Evolutionary conservation across 2,113 vertebrate species (phyloP).

Genomic region (Scomber colias): DNA sequence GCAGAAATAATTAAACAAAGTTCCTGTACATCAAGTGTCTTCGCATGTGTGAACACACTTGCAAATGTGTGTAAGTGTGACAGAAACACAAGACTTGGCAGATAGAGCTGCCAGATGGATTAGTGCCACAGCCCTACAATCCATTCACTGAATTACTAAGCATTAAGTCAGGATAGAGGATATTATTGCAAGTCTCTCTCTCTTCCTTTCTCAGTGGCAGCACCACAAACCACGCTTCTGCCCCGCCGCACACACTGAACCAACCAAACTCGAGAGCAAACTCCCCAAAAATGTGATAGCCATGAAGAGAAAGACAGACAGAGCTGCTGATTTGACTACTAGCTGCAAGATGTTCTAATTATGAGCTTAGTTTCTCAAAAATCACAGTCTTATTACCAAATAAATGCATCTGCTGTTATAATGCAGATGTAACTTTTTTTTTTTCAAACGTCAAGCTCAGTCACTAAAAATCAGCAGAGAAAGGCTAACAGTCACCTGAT

Average conservation of each 20-base stretch:
- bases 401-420: not conserved
- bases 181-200: conserved; percentile 64
- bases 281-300: conserved; percentile 30
- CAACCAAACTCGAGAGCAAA: conserved; percentile 13
- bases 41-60: not conserved
- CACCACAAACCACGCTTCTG: conserved; percentile 31
- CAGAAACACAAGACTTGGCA: conserved; percentile 25
- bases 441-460: not conserved
- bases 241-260: conserved; percentile 31
- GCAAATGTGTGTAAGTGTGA: conserved; percentile 17
- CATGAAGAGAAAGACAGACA: conserved; percentile 7
- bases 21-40: not conserved
- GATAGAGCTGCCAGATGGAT: conserved; percentile 51
- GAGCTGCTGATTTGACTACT: conserved; percentile 15
- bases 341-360: conserved; percentile 10
- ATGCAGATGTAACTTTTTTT: not conserved
- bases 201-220: conserved; percentile 51
- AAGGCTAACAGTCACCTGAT: conserved; percentile 64
- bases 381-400: not conserved
- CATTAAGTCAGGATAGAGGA: conserved; percentile 67
- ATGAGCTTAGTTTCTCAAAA: not conserved
- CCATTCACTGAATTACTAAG: conserved; percentile 60
- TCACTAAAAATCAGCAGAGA: not conserved
- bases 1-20: not conserved
- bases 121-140: conserved; percentile 51